Evolutionary conservation across 1,140 invertebrate genomes (phyloP), one percentile per base, ranked within the genome.

Genomic region (Phortica variegata): DNA sequence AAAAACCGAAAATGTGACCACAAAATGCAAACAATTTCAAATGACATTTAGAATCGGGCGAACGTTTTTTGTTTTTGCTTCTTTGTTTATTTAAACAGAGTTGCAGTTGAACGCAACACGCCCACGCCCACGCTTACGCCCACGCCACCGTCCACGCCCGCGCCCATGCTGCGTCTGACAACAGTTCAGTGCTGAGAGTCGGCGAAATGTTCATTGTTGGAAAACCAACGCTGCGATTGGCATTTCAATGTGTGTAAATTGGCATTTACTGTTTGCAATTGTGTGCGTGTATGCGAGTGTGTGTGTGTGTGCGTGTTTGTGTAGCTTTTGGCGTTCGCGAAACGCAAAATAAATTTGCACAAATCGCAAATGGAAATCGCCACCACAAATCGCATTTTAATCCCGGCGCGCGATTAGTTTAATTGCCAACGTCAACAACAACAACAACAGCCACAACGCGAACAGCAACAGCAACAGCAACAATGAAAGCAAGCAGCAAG

Each of bases 331-430:
- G 23, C 5, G 23, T 10, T 10, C 10, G 23, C 10, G 23, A 10
- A 5, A 26, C 5, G 23, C 23, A 26, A 26, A 26, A 33, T 43
- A 43, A 46, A 59, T 56, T 62, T 38, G 12, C 36, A 16, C 36
- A 38, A 38, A 38, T 38, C 36, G 18, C 17, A 38, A 34, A 38
- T 68, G 62, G 47, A 60, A 66, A 68, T 68, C 63, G 63, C 54
- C 49, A 57, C 65, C 65, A 36, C 66, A 69, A 73, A 73, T 73
- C 65, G 65, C 61, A 60, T 65, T 73, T 73, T 70, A 73, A 73
- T 65, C 70, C 65, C 56, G 58, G 58, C 60, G 58, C 69, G 65
- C 63, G 70, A 73, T 73, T 73, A 73, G 70, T 73, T 73, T 73
- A 73, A 73, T 73, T 73, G 69, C 70, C 62, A 52, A 43, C 8